Base-by-base conservation (phyloP, 2,888 invertebrate species). In the Mythimna ferrago region DNA sequence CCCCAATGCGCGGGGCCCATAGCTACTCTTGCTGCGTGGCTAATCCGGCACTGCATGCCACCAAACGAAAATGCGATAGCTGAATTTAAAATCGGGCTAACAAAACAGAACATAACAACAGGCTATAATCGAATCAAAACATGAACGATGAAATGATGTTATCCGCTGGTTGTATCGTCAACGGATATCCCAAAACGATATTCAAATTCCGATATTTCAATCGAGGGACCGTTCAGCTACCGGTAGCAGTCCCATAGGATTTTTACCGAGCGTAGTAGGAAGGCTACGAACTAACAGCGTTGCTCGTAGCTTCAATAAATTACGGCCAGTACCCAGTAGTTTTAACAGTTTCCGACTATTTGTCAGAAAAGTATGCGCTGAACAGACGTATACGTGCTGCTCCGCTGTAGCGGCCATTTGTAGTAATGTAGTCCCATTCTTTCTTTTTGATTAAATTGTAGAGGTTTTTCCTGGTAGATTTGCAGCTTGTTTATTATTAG, bases 141-240 rank as follows among this genome's bases (percentile, higher is more conserved):
- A 60, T 48, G 57, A 75, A 66, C n/a, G 60, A 54, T n/a, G n/a
- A n/a, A n/a, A n/a, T n/a, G n/a, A n/a, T n/a, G 64, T 81, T 77
- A 77, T 51, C 57, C 64, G 35, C 57, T 38, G 56, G 53, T 68
- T 68, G 56, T 64, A 71, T 35, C 19, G 48, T n/a, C 60, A 62
- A 54, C 21, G 9, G 11, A 53, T 69, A 53, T 77, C 64, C 69
- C 80, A 64, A 66, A 81, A 73, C 78, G 64, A 66, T 41, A 77
- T 80, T 81, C 69, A 77, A 70, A 82, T 67, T 61, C 19, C 57
- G 41, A 65, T 82, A 82, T 73, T 78, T 82, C 70, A 63, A 68
- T 73, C 58, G 69, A 57, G 62, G 73, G 32, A 48, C 35, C 48
- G 26, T 68, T 81, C 78, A 65, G 78, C 7, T 71, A 64, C 58